Evolutionary conservation across 2,113 vertebrate genomes (phyloP).

Genomic region (Tragulus kanchil): DNA sequence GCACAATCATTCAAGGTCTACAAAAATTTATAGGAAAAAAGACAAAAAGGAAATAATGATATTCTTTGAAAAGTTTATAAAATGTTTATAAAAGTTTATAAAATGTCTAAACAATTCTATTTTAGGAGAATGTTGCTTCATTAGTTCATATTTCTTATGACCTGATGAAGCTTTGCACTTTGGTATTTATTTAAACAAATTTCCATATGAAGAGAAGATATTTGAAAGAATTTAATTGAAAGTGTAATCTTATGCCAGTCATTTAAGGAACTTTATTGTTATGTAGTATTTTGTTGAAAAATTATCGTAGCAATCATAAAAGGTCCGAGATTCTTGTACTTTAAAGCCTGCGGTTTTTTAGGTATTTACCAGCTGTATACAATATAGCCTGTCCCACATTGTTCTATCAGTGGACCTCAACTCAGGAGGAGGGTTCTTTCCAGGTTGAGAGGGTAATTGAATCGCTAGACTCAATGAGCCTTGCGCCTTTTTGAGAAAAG

Average conservation of each 20-base stretch:
- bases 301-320: slow-evolving; percentile 77
- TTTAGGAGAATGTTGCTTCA: neutral
- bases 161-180: neutral
- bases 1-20: neutral
- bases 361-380: slow-evolving; percentile 79
- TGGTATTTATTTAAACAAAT: slow-evolving; percentile 77
- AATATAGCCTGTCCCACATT: slow-evolving; percentile 59
- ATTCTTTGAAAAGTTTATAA: neutral
- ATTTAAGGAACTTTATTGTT: slow-evolving; percentile 79
- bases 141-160: slow-evolving; percentile 44
- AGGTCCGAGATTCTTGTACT: slow-evolving; percentile 85
- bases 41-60: neutral
- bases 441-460: slow-evolving; percentile 88
- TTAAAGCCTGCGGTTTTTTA: slow-evolving; percentile 83
- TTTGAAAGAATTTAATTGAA: slow-evolving; percentile 62
- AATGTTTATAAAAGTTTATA: neutral
- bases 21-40: neutral
- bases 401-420: slow-evolving; percentile 71
- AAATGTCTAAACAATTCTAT: neutral
- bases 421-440: slow-evolving; percentile 74
- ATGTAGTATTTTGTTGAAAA: slow-evolving; percentile 74
- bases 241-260: slow-evolving; percentile 77
- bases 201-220: slow-evolving; percentile 72
- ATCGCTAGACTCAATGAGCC: slow-evolving; percentile 84
- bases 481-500: slow-evolving; percentile 81